Conservation (phyloP, 2,888 invertebrate genomes). For the Zaprionus bogoriensis region DNA sequence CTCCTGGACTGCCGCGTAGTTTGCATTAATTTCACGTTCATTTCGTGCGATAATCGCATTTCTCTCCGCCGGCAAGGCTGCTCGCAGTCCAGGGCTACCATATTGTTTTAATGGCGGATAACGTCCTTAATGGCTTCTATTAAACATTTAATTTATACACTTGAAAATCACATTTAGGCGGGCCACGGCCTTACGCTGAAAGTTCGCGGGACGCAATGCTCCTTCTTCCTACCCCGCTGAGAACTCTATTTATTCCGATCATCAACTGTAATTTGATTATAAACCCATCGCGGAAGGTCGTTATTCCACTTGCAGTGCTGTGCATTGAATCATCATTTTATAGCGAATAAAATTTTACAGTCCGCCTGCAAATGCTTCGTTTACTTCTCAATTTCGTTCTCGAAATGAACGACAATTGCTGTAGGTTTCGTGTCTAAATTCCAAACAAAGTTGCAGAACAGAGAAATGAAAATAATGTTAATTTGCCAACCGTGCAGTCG, state of each 20-base stretch:
- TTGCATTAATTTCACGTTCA: constrained; percentile 76
- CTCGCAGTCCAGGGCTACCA: constrained; percentile 34
- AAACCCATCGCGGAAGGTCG: constrained; percentile 6
- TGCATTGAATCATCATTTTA: constrained; percentile 24
- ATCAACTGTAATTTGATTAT: constrained; percentile 35
- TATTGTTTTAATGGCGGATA: constrained; percentile 75
- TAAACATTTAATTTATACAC: constrained; percentile 75
- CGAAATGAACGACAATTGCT: neutral
- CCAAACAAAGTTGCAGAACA: neutral
- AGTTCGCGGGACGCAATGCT: neutral
- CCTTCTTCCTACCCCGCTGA: neutral
- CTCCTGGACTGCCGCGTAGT: constrained; percentile 56
- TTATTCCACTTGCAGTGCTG: constrained; percentile 2
- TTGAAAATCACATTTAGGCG: constrained; percentile 65
- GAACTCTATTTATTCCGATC: constrained; percentile 32
- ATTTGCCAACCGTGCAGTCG: constrained; percentile 22
- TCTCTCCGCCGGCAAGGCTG: constrained; percentile 35
- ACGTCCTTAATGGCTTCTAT: constrained; percentile 72
- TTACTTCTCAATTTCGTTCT: neutral
- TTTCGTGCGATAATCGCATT: constrained; percentile 73
- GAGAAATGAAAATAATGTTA: constrained; percentile 11
- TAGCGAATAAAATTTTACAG: constrained; percentile 31
- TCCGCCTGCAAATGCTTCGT: constrained; percentile 1
- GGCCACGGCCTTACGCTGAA: neutral
- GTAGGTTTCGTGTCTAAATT: neutral